These are phyloP conservation scores for Temnothorax nylanderi DNA, from an alignment of 1,140 invertebrate species.

Conservation along the genomic window DNA sequence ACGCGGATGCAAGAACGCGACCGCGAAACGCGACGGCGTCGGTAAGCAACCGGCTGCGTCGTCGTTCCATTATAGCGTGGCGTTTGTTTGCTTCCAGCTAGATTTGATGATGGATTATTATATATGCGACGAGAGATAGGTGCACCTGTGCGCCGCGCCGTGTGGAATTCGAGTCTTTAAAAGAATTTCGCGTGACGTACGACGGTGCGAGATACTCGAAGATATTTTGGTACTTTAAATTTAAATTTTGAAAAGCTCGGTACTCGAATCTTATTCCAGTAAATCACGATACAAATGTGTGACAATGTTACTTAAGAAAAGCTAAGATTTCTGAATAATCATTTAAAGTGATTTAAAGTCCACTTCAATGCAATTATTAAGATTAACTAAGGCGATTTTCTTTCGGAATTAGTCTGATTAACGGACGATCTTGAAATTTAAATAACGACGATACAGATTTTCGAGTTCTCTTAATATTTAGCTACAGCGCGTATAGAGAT, in stretches of 20 bases:
- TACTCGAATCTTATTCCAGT: neutral
- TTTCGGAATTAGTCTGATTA: neutral
- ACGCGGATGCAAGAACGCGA: constrained; percentile 45
- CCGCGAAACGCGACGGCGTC: constrained; percentile 13
- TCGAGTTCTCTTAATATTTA: constrained; percentile 7
- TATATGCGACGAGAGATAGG: neutral
- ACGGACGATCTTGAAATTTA: constrained; percentile 8
- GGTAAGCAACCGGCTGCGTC: constrained; percentile 21
- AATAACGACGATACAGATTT: neutral
- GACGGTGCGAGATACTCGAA: too few relatives aligned
- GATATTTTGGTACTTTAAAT: neutral
- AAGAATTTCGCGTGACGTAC: neutral
- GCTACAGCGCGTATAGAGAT: neutral
- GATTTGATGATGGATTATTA: constrained; percentile 27
- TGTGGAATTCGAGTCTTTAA: neutral
- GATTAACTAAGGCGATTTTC: neutral
- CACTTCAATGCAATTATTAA: neutral
- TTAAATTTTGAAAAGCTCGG: neutral
- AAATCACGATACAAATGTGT: neutral
- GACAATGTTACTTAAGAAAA: neutral
- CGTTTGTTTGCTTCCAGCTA: neutral
- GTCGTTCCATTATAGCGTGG: neutral
- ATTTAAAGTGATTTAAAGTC: neutral
- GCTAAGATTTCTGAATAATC: neutral
- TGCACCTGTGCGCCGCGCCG: too few relatives aligned